These are phyloP conservation scores for Aix galericulata DNA, from an alignment of 2,113 vertebrate species.

Conservation along the genomic window DNA sequence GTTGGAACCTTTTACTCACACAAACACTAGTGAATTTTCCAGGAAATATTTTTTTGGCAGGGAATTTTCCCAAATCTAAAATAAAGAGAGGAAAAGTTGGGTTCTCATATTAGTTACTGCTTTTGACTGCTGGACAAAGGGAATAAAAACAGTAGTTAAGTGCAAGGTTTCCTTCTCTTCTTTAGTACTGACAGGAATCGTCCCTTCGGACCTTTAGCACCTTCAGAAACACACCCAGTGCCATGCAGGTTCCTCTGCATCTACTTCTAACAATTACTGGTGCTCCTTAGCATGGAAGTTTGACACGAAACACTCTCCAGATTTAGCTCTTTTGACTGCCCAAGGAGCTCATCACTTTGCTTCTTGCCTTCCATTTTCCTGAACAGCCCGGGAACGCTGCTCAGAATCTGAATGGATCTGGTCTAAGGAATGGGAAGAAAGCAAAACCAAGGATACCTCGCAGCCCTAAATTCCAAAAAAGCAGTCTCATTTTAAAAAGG, in stretches of 20 bases:
- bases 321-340: background rate
- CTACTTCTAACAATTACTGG: background rate
- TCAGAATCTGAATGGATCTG: background rate
- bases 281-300: background rate
- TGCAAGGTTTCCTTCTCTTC: background rate
- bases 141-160: background rate
- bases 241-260: background rate
- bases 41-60: constrained; percentile 61
- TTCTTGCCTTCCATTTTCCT: background rate
- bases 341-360: background rate
- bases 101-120: constrained; percentile 46
- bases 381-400: background rate
- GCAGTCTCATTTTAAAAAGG: background rate
- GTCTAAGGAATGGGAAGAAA: background rate
- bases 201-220: background rate
- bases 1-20: constrained; percentile 78
- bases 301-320: background rate
- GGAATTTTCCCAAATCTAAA: constrained; percentile 77
- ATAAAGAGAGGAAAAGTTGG: constrained; percentile 73
- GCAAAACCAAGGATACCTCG: background rate
- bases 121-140: constrained; percentile 11
- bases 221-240: background rate
- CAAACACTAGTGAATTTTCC: constrained; percentile 74
- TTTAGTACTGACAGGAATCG: background rate
- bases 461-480: background rate